A percentile compares a stretch with the other conserved stretches of the same genome.
Evolutionary conservation across 2,113 vertebrate genomes (phyloP).

Genomic region (Callipepla californica): DNA sequence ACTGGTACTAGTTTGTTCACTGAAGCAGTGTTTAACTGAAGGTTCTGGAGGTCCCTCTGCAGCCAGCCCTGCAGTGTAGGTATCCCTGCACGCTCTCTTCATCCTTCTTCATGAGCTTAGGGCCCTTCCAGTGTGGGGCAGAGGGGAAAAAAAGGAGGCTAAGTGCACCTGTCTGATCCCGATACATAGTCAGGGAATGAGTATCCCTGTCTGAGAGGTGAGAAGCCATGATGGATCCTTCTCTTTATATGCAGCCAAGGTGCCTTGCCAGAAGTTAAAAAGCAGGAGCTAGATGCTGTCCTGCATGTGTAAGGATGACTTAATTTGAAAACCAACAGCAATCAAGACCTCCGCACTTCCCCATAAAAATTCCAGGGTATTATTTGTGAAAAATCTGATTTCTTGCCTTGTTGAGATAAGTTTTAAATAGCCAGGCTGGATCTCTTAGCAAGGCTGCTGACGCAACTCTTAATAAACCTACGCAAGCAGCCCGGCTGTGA

Average conservation of each 20-base stretch:
- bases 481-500: background rate
- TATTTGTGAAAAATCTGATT: background rate
- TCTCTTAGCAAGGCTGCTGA: constrained; percentile 5
- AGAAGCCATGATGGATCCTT: background rate
- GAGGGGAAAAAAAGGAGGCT: background rate
- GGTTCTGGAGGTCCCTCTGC: background rate
- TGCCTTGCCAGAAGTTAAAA: background rate
- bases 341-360: fast-evolving
- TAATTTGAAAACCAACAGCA: background rate
- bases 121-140: background rate
- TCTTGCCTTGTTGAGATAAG: background rate
- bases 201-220: background rate
- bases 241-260: background rate
- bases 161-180: background rate
- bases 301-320: background rate
- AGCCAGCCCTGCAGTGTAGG: background rate
- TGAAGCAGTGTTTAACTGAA: background rate
- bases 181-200: background rate
- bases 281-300: background rate
- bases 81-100: background rate
- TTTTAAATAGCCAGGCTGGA: constrained; percentile 19
- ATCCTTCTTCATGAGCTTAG: background rate
- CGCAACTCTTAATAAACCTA: background rate
- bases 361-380: background rate
- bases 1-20: background rate